Conservation (phyloP, 2,113 vertebrate genomes). For the Mesembrinibis cayennensis region DNA sequence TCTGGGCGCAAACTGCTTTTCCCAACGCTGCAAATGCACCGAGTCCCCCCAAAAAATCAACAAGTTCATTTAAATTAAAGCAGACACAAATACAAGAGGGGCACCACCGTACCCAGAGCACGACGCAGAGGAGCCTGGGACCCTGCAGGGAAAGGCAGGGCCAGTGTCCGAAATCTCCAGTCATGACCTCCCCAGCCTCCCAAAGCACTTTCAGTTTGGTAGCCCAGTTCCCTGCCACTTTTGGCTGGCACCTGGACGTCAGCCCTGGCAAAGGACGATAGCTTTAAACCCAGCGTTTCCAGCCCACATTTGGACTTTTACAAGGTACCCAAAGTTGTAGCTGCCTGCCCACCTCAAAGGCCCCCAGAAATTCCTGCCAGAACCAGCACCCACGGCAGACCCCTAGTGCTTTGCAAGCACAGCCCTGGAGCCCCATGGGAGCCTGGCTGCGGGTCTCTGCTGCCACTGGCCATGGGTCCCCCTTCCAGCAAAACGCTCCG, state of each 20-base stretch:
- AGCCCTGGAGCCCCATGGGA: not conserved
- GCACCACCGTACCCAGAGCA: not conserved
- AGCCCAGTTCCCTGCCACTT: not conserved
- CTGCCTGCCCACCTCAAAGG: not conserved
- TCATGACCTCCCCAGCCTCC: not conserved
- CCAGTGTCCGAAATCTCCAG: fast-evolving
- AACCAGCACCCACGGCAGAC: not conserved
- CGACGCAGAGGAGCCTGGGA: fast-evolving
- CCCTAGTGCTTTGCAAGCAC: fast-evolving
- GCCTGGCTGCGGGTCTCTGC: not conserved
- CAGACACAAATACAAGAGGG: not conserved
- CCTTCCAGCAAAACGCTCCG: fast-evolving
- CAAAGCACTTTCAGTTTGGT: not conserved
- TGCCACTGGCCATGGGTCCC: fast-evolving
- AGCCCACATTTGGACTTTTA: not conserved
- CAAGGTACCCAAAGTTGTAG: not conserved
- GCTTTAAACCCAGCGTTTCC: not conserved
- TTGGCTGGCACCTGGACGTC: not conserved
- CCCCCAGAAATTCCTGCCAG: not conserved
- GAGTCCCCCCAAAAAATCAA: not conserved
- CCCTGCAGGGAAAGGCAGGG: not conserved
- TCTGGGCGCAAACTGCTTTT: not conserved
- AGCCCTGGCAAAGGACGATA: not conserved
- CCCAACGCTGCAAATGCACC: fast-evolving
- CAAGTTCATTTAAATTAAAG: not conserved